These are phyloP conservation scores for Zaprionus gabonicus DNA, from an alignment of 1,140 invertebrate species.

Conservation along the genomic window DNA sequence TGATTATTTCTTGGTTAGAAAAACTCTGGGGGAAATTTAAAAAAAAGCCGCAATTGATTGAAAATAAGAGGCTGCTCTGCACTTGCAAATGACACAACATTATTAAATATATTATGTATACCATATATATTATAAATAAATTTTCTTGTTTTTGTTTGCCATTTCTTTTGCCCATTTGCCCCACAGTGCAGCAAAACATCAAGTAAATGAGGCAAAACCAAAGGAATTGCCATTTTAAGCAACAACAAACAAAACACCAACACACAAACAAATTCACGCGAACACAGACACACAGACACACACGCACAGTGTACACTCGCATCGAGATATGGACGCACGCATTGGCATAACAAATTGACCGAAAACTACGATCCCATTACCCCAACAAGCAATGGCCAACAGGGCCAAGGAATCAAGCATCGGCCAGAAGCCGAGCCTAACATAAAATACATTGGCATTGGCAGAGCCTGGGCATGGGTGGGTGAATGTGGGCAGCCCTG, in stretches of 20 bases:
- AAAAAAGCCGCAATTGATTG: not conserved
- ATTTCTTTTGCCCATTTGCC: conserved; percentile 14
- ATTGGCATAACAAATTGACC: conserved; percentile 78
- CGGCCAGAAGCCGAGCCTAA: conserved; percentile 54
- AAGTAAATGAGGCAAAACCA: conserved; percentile 75
- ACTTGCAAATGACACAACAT: no score
- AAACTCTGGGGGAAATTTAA: conserved; percentile 12
- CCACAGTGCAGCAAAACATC: conserved; percentile 58
- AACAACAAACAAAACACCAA: conserved; percentile 67
- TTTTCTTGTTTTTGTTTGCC: no score
- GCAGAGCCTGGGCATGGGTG: conserved; percentile 16
- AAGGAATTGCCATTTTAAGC: conserved; percentile 72
- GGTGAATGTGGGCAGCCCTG: not conserved
- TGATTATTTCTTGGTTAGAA: conserved; percentile 26
- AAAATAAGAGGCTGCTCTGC: not conserved
- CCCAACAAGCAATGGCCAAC: conserved; percentile 53
- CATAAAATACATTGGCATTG: conserved; percentile 72
- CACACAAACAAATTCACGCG: conserved; percentile 22
- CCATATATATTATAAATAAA: no score
- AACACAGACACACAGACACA: conserved; percentile 9
- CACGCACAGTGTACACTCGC: conserved; percentile 8
- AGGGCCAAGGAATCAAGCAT: conserved; percentile 71
- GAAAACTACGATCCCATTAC: conserved; percentile 82
- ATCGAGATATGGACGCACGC: conserved; percentile 25
- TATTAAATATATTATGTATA: no score